Evolutionary conservation across 1,140 invertebrate species (phyloP), one percentile per base, ranked within the genome.

Genomic region (Pachyrhynchus sulphureomaculatus): DNA sequence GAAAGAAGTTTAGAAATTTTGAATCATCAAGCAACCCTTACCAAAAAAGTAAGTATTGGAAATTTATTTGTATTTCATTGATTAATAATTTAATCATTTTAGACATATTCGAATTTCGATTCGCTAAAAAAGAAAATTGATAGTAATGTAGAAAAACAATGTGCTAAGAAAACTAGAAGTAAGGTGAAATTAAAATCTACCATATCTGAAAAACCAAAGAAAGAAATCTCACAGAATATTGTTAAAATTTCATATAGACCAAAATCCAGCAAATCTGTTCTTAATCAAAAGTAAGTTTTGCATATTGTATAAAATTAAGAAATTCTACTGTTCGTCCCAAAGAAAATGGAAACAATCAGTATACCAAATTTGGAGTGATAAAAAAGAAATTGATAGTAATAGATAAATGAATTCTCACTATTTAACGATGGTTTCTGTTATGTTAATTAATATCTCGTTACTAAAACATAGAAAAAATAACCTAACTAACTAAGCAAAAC

Each of bases 1-100:
- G 47, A 67, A 29, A 68, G 66, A 62, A 68, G 64, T n/a, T 41
- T 71, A 23, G 65, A 71, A 56, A 70, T 75, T 32, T 62, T 75
- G 6, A 64, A 70, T 33, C 72, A 74, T 60, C 69, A 76, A 65
- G 62, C 61, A n/a, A 64, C 36, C 18, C 47, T 74, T 12, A 44
- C 44, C 9, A 67, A 69, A 65, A 75, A 71, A 56, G 72, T 72
- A 62, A 23, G 12, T 26, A 33, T 32, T 36, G 17, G 23, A n/a
- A n/a, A n/a, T 18, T 51, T 39, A 18, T 12, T 20, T 44, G 8
- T 24, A 4, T 53, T 10, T 37, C 39, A 26, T 8, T 13, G 17
- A 37, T 9, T 24, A 23, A 10, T 41, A 23, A 32, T 3, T 44
- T 6, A 15, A 10, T 47, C 24, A 15, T 53, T 67, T 17, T 15